Evolutionary conservation across 2,797 vertebrate genomes (phyloP), one percentile per base, ranked within the genome.

Genomic region (Sebastes variabilis): DNA sequence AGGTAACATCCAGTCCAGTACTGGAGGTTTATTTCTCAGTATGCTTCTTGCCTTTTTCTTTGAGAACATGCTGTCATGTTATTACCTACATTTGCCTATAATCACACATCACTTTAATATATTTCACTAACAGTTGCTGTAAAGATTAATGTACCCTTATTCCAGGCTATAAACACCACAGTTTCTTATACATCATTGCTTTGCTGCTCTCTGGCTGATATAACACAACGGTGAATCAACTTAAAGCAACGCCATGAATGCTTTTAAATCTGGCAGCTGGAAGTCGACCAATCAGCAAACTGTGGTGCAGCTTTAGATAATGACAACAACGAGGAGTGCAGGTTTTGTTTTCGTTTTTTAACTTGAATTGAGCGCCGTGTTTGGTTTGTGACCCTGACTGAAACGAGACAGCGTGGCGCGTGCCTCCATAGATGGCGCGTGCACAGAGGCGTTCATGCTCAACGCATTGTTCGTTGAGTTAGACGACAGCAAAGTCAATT

Each of bases 191-290:
- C 71, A 75, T 27, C 6, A 1, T 8, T 27, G 10, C 69, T 74
- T 18, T 52, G 59, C 75, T 72, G 30, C 25, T 38, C 34, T 64
- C 58, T 14, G 66, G 4, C 16, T 61, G 60, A 46, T 25, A 58
- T 11, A 24, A 59, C 20, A 1, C 22, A 29, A 8, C 30, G 14
- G 38, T 59, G 3, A 60, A 81, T 55, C 34, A 32, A 56, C 55
- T 38, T 58, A 34, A 72, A 66, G 62, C 55, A 55, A 36, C 46
- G n/a, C 25, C 61, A 9, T 5, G 3, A 22, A 22, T 36, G 67
- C 20, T 58, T 77, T 49, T 24, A 59, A 36, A 64, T 62, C 58
- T 64, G 66, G 64, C 66, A 69, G 68, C 79, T 67, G 70, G 61
- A 55, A 54, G 46, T 49, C 46, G 18, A 49, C 46, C 8, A 49